Conservation (phyloP, 2,888 invertebrate genomes). For the Brachyptera risi region DNA sequence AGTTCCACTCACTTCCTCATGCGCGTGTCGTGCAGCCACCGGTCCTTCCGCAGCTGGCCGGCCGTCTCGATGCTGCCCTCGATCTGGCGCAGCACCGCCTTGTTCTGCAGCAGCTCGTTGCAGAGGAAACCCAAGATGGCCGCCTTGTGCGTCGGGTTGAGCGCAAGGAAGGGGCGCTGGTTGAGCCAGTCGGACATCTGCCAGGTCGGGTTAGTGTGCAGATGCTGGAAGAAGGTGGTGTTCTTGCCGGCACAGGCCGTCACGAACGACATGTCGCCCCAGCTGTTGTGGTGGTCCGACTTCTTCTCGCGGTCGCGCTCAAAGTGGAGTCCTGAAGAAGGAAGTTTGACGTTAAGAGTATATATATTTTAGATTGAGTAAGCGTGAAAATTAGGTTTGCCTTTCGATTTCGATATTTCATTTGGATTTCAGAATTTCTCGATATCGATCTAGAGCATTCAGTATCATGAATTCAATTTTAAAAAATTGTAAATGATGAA, state of each 20-base stretch:
- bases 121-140: conserved; percentile 87
- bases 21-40: conserved; percentile 90
- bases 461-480: too few relatives aligned
- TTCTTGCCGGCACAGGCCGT: conserved; percentile 65
- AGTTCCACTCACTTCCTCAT: conserved; percentile 55
- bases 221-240: conserved; percentile 69
- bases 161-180: conserved; percentile 78
- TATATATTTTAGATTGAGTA: too few relatives aligned
- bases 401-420: too few relatives aligned
- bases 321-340: conserved; percentile 63
- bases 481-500: too few relatives aligned
- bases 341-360: too few relatives aligned
- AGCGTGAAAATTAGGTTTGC: too few relatives aligned
- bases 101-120: conserved; percentile 91
- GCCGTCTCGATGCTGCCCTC: conserved; percentile 84
- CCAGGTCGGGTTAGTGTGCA: conserved; percentile 74
- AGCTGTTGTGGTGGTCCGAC: conserved; percentile 66
- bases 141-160: conserved; percentile 82
- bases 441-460: too few relatives aligned
- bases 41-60: conserved; percentile 81
- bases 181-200: conserved; percentile 75
- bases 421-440: too few relatives aligned
- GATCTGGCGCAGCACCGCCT: conserved; percentile 83
- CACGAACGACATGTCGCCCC: background rate
- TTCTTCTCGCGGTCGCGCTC: conserved; percentile 77